Evolutionary conservation across 1,140 invertebrate species (phyloP), one percentile per base, ranked within the genome.

Genomic region (Pristionchus pacificus): DNA sequence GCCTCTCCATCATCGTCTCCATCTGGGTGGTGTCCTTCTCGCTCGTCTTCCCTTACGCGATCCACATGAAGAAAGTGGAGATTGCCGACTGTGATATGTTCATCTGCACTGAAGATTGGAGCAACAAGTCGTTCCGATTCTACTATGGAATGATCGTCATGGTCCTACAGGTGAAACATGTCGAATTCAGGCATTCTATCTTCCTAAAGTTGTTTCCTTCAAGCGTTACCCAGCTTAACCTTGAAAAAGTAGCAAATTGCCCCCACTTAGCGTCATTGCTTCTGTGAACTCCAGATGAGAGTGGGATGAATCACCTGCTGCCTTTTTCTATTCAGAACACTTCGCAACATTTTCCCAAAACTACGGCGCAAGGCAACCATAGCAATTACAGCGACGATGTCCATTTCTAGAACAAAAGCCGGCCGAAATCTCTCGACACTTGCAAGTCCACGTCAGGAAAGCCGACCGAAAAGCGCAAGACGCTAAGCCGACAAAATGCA

Each of bases 11-110:
- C 73, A 95, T 98, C 65, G 83, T 91, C 1, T 88, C 89, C 60
- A 95, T 97, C 65, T 98, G 95, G 95, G 84, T 91, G 2, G 89
- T 95, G 32, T 91, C 93, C 0, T 85, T 95, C 30, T 84, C 91
- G 0, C 88, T 93, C 0, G 96, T 94, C 0, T 87, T 94, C 1
- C 95, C 95, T 0, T 95, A 97, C 76, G 95, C 92, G 0, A 88
- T 95, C 57, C 95, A 93, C 83, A 91, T 94, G 87, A 83, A 85
- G 31, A 71, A 83, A n/a, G 71, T 70, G 27, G 74, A 80, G 49
- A 73, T 80, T 24, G 69, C 64, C 49, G 38, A 68, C 0, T 81
- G 80, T 71, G 63, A 80, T 31, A 79, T 79, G 61, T 78, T 59
- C 29, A 72, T 81, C 14, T 81, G 80, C 55, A 71, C 72, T n/a